Evolutionary conservation across 2,113 vertebrate genomes (phyloP).

Genomic region (Blennius ocellaris): DNA sequence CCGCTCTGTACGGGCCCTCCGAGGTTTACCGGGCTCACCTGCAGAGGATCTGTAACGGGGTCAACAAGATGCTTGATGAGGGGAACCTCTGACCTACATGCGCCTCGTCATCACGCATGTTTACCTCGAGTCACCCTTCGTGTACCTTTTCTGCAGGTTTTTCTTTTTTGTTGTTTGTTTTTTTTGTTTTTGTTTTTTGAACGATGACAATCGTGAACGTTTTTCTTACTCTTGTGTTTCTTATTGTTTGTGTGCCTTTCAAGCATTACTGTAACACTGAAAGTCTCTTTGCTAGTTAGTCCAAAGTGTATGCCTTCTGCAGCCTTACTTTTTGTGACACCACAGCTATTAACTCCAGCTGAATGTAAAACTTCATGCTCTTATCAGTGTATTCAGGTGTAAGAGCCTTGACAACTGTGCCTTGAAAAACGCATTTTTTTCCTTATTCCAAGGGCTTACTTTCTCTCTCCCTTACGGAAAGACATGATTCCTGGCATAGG

Average conservation of each 20-base stretch:
- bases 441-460: conserved; percentile 41
- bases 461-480: conserved; percentile 41
- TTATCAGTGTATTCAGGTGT: conserved; percentile 60
- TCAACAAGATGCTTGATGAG: conserved; percentile 93
- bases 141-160: conserved; percentile 4
- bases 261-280: conserved; percentile 61
- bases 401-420: conserved; percentile 64
- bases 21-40: conserved; percentile 92
- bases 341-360: conserved; percentile 43
- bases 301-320: conserved; percentile 58
- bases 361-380: conserved; percentile 70
- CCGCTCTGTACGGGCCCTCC: conserved; percentile 86
- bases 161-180: conserved; percentile 29
- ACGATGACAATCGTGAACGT: conserved; percentile 45
- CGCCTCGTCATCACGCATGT: background rate
- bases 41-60: conserved; percentile 88
- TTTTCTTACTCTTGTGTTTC: conserved; percentile 33
- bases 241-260: conserved; percentile 53
- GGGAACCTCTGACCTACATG: conserved; percentile 86
- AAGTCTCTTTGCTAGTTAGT: conserved; percentile 39
- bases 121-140: conserved; percentile 31
- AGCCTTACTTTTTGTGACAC: conserved; percentile 24
- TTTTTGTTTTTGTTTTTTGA: conserved; percentile 25
- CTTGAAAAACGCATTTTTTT: conserved; percentile 50
- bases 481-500: conserved; percentile 55